Evolutionary conservation across 2,888 invertebrate species (phyloP), one percentile per base, ranked within the genome.

Genomic region (Himalopsyche anomala): DNA sequence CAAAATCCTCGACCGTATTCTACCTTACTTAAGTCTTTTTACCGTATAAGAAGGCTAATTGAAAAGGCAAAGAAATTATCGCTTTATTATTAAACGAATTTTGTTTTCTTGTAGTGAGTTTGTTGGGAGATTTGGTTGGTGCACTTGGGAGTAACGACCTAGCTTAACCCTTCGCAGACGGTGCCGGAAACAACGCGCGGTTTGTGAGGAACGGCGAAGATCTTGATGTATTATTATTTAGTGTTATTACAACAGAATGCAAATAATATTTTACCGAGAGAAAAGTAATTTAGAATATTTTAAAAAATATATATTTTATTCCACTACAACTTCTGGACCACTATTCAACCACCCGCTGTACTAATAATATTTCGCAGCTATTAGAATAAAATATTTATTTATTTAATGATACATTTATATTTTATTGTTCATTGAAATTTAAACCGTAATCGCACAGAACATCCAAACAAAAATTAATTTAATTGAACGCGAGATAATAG

Each of bases 11-110:
- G 38, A 15, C 36, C 38, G 74, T 36, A 19, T 36, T 36, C 74
- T 74, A 38, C 36, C 5, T 74, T 6, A 69, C 12, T 69, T 69
- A 28, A 12, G 74, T 38, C 5, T 12, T 74, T 74, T 74, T 74
- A 74, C 74, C 38, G 74, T 74, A 38, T 74, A 19, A 42, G 80
- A 80, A 19, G 36, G 36, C 81, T 81, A 81, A 81, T 81, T 81
- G 81, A 51, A 81, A 81, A 81, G 81, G 81, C 54, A 81, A 81
- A 54, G 55, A 54, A 81, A 81, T 81, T 54, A 81, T 55, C 81
- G 19, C 28, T 55, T 54, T 36, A 55, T 36, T 81, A 55, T 54
- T 36, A 80, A 45, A 80, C 80, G 51, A 45, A 81, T 81, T 81
- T 54, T 36, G 74, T 74, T 36, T 74, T 36, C 36, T 74, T 74